phyloP scores from a whole-genome alignment of 2,113 vertebrate species.

The Ploceus nigricollis region DNA sequence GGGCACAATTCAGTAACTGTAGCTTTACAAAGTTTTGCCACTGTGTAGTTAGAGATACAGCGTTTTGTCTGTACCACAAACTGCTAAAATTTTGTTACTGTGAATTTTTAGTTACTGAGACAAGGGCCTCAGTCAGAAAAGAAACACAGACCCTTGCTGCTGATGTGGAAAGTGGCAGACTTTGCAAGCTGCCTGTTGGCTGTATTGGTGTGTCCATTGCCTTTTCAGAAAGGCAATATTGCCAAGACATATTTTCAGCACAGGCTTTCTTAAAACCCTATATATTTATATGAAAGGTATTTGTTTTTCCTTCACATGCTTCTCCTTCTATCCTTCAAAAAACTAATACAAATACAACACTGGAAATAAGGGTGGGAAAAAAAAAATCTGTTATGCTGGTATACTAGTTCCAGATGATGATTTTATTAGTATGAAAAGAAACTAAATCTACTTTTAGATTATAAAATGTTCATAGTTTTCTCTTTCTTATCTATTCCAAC shows the following conservation, averaged over 20 bases:
- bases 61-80: background rate
- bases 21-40: background rate
- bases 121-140: background rate
- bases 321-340: background rate
- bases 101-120: background rate
- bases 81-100: background rate
- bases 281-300: background rate
- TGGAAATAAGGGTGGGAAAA: background rate
- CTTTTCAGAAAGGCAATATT: background rate
- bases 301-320: background rate
- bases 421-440: background rate
- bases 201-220: background rate
- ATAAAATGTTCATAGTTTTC: background rate
- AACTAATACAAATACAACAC: background rate
- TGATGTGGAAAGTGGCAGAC: background rate
- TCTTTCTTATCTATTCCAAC: background rate
- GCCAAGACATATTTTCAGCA: background rate
- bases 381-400: background rate
- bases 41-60: background rate
- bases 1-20: background rate
- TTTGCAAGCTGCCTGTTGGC: background rate
- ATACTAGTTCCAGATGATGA: background rate
- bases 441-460: background rate
- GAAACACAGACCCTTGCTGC: rapidly evolving
- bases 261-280: background rate